phyloP scores from a whole-genome alignment of 2,888 invertebrate genomes.

The Chrysopilus asiliformis region DNA sequence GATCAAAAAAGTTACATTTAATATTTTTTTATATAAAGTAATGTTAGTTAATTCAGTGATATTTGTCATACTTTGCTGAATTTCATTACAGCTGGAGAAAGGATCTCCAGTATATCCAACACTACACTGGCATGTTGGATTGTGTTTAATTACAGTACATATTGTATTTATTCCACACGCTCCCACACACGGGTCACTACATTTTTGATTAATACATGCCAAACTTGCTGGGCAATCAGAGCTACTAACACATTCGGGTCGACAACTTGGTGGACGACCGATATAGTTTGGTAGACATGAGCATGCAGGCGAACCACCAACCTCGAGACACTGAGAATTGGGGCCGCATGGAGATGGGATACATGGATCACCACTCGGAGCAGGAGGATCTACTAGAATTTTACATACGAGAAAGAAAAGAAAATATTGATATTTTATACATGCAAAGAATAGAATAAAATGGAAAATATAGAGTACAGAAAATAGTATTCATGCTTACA shows the following conservation, averaged over 20 bases:
- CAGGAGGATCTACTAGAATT: slow-evolving; percentile 32
- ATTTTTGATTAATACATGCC: slow-evolving; percentile 67
- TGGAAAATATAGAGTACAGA: background rate
- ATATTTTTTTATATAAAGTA: background rate
- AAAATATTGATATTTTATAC: too few species aligned
- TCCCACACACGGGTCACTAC: slow-evolving; percentile 65
- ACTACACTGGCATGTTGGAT: slow-evolving; percentile 61
- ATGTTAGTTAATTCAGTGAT: slow-evolving; percentile 2
- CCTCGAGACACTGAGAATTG: slow-evolving; percentile 66
- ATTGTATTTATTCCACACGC: slow-evolving; percentile 61
- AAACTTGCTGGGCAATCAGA: slow-evolving; percentile 60
- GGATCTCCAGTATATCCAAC: slow-evolving; percentile 67
- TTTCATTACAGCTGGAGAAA: slow-evolving; percentile 52
- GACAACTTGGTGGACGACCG: slow-evolving; percentile 73
- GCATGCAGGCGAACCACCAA: slow-evolving; percentile 67
- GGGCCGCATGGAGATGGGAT: slow-evolving; percentile 74
- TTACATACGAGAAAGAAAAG: slow-evolving; percentile 12
- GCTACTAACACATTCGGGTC: slow-evolving; percentile 61
- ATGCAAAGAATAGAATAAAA: background rate
- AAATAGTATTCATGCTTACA: slow-evolving; percentile 38
- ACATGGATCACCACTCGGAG: slow-evolving; percentile 60
- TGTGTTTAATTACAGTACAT: slow-evolving; percentile 64
- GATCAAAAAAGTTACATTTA: background rate
- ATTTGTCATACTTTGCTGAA: slow-evolving; percentile 36
- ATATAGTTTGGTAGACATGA: slow-evolving; percentile 66